These are phyloP conservation scores for Harmothoe impar DNA, from an alignment of 2,888 invertebrate species.

Conservation along the genomic window DNA sequence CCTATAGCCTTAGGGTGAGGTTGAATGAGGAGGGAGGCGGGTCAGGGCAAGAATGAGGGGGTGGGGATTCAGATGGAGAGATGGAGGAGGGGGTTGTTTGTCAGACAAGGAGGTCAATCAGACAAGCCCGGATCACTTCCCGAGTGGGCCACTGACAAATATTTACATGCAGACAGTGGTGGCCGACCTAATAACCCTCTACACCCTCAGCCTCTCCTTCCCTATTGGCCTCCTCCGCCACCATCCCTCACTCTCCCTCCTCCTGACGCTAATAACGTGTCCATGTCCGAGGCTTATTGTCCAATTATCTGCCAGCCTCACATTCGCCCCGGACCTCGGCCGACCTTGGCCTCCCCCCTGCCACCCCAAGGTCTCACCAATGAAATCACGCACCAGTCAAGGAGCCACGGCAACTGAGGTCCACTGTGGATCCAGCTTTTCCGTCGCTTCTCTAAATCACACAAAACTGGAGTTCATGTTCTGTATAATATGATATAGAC, in stretches of 20 bases:
- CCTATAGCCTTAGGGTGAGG: too few species aligned
- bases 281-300: background rate
- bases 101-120: background rate
- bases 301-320: background rate
- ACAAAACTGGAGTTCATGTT: too few species aligned
- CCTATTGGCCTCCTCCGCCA: background rate
- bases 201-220: too few species aligned
- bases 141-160: slow-evolving; percentile 7
- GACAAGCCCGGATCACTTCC: slow-evolving; percentile 4
- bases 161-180: slow-evolving; percentile 21
- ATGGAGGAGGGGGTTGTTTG: background rate
- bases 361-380: background rate
- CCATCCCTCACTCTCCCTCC: background rate
- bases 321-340: background rate
- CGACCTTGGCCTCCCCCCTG: background rate
- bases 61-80: background rate
- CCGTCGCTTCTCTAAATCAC: too few species aligned
- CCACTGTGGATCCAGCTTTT: too few species aligned
- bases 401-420: background rate
- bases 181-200: background rate
- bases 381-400: background rate
- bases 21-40: background rate
- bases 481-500: too few species aligned
- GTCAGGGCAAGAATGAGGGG: background rate
- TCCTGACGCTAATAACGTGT: background rate